Base-by-base conservation (phyloP, 2,113 vertebrate species). In the Puffinus mauretanicus region DNA sequence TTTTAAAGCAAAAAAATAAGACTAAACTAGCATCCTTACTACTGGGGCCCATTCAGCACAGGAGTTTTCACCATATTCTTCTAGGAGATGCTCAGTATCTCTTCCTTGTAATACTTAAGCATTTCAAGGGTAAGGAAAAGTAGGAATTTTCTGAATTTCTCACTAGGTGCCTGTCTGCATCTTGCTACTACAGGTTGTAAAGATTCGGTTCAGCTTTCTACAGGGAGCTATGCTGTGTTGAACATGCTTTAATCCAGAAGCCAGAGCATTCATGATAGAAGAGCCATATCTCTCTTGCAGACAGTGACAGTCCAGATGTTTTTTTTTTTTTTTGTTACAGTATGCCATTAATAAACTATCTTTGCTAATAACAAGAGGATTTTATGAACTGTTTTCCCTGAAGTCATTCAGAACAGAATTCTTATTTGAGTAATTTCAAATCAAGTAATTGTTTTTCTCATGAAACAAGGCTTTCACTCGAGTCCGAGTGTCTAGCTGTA, bases 341-440 rank as follows among this genome's bases (percentile, higher is more conserved):
- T 11, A 3, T 47, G 19, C n/a, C 75, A 78, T 78, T 82, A 76
- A 64, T 76, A 84, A 96, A 36, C 26, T 42, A n/a, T 44, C 57
- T 67, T 71, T 82, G 89, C 81, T 93, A 92, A 93, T 75, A 94
- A 51, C 80, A n/a, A 70, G 77, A 91, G n/a, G 52, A 25, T 73
- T 86, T 93, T 38, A 51, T 47, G n/a, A 80, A 62, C n/a, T 8
- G 32, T 9, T 92, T 55, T 61, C 75, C 71, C 90, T 47, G 13
- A 82, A 92, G 62, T 44, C 44, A 60, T 91, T 93, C 92, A 85
- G 14, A 96, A 47, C 15, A 20, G 49, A 32, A 70, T 72, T 32
- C 5, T 62, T 49, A 27, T 54, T 46, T 88, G 88, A 96, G 76
- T 92, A 22, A 94, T 88, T 92, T 88, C 62, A 40, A 76, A 93